Base-by-base conservation (phyloP, 2,113 vertebrate species). In the Melanerpes aurifrons region DNA sequence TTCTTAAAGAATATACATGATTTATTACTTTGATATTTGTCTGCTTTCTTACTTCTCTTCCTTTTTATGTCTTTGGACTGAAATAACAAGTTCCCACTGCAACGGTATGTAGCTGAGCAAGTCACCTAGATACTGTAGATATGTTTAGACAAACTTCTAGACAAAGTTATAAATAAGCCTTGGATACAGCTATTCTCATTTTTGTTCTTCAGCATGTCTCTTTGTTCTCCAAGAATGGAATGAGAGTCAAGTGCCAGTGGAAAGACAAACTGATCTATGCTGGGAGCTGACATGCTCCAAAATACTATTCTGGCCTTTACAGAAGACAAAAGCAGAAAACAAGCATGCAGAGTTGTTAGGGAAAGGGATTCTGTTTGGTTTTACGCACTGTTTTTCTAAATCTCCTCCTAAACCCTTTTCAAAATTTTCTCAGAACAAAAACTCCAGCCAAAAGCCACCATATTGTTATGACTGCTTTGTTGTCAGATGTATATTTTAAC, bases 61-160 rank as follows among this genome's bases (percentile, higher is more conserved):
- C 82, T 87, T 87, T 77, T 57, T 11, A 3, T 24, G 78, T 81
- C 75, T 94, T 70, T 78, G 85, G 80, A 92, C 45, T 70, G 63
- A 87, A 94, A 89, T 66, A 93, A 96, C 29, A 91, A 91, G 66
- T 92, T 95, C 95, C 95, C 77, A 89, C 86, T 8, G 7, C 57
- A 91, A 71, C 19, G 2, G 37, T 81, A 71, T 59, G 40, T 50
- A 92, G 75, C 75, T 78, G 82, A 81, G 50, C 57, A 95, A 93
- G 90, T 96, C 93, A 96, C 93, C 94, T 93, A 94, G 93, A 92
- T 94, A 94, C 93, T 11, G 69, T 78, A 92, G 87, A 92, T 92
- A 89, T 96, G 93, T 95, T 97, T 96, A 93, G 89, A 94, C 76
- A 96, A 95, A 93, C 93, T 95, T 95, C 79, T 94, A 82, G 70